Percentiles rank a stretch among this genome's conserved stretches.
Conservation (phyloP, 2,113 vertebrate species). For the Acrocephalus arundinaceus region DNA sequence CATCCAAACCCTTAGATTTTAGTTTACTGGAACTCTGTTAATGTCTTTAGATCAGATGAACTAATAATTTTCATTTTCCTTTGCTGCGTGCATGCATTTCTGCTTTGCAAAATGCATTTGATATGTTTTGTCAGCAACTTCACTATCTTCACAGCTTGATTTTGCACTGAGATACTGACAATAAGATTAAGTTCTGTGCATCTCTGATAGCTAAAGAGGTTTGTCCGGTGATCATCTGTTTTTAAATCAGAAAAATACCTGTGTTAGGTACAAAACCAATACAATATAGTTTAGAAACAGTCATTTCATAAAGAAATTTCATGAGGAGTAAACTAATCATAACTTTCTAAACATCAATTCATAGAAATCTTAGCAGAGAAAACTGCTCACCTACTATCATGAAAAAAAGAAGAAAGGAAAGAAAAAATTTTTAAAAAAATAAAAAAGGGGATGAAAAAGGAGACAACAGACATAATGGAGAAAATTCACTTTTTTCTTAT, state of each 20-base stretch:
- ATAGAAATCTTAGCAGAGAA: background rate
- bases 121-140: background rate
- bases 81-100: background rate
- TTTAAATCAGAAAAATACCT: background rate
- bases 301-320: background rate
- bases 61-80: background rate
- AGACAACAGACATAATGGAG: background rate
- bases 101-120: background rate
- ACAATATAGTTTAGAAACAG: background rate
- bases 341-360: background rate
- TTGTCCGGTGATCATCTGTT: background rate
- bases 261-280: background rate
- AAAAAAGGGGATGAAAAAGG: accelerated
- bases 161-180: background rate
- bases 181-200: background rate
- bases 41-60: background rate
- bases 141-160: background rate
- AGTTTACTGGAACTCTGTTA: background rate
- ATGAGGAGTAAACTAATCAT: background rate
- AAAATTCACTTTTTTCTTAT: background rate
- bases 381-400: accelerated
- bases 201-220: background rate
- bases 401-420: background rate
- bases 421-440: no score
- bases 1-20: background rate